Evolutionary conservation across 2,888 invertebrate genomes (phyloP).

Genomic region (Gymnosoma rotundatum): DNA sequence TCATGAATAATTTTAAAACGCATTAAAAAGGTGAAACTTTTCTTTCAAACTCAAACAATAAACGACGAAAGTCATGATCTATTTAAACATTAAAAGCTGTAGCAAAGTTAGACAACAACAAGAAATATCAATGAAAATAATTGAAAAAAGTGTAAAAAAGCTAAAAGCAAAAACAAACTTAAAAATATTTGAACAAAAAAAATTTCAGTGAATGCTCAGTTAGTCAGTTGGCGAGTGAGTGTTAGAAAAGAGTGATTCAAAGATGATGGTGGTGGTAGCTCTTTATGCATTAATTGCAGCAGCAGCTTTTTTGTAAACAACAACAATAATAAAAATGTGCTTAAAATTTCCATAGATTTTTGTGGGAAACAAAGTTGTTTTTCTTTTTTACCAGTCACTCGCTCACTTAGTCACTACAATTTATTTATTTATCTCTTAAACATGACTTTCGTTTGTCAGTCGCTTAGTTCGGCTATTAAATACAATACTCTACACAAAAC

Average conservation of each 20-base stretch:
- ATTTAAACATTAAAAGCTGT: slow-evolving; percentile 40
- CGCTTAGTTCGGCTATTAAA: slow-evolving; percentile 7
- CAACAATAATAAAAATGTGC: not conserved
- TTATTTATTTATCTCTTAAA: slow-evolving; percentile 32
- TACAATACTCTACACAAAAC: slow-evolving; percentile 1
- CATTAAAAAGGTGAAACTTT: slow-evolving; percentile 70
- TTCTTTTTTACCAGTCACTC: not conserved
- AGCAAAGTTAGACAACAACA: slow-evolving; percentile 34
- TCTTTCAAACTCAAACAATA: slow-evolving; percentile 52
- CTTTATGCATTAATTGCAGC: slow-evolving; percentile 27
- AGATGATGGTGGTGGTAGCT: slow-evolving; percentile 13
- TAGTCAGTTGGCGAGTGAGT: not conserved
- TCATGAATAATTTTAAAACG: slow-evolving; percentile 54
- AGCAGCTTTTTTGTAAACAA: not conserved
- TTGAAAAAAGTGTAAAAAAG: slow-evolving; percentile 11
- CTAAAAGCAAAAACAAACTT: slow-evolving; percentile 9
- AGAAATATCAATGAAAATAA: slow-evolving; percentile 37
- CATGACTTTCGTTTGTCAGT: slow-evolving; percentile 50
- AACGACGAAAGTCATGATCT: slow-evolving; percentile 31
- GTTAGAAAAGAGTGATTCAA: slow-evolving; percentile 15
- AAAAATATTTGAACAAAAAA: slow-evolving; percentile 58
- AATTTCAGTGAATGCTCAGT: slow-evolving; percentile 43
- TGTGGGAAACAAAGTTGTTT: slow-evolving; percentile 22
- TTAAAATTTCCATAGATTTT: slow-evolving; percentile 55
- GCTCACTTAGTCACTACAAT: slow-evolving; percentile 8